Percentiles rank a stretch among this genome's conserved stretches.
phyloP scores from a whole-genome alignment of 1,140 invertebrate genomes.

The Bombus superbus region DNA sequence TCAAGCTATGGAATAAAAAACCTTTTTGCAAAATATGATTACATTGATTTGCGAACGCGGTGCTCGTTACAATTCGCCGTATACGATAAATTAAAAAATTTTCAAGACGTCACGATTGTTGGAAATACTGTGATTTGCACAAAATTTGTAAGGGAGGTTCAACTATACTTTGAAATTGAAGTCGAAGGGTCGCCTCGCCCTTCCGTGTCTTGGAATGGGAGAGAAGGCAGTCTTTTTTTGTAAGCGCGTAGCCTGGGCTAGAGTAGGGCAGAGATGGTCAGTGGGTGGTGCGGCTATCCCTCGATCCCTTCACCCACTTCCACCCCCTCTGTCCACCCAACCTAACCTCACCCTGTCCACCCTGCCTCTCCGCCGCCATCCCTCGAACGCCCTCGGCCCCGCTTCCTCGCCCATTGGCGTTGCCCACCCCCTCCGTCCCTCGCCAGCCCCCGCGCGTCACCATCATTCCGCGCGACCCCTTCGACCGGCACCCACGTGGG shows the following conservation, averaged over 20 bases:
- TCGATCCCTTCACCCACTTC: conserved; percentile 67
- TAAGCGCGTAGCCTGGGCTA: conserved; percentile 44
- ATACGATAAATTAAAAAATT: not conserved
- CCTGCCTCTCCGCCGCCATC: conserved; percentile 33
- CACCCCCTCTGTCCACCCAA: conserved; percentile 61
- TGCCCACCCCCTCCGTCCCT: conserved; percentile 31
- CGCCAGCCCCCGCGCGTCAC: conserved; percentile 67
- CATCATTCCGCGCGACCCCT: conserved; percentile 79
- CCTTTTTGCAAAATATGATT: not conserved
- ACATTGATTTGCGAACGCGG: not conserved
- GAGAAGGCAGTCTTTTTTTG: conserved; percentile 45
- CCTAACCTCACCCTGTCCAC: conserved; percentile 55
- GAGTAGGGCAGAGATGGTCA: conserved; percentile 69
- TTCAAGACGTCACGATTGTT: not conserved
- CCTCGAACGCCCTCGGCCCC: conserved; percentile 45
- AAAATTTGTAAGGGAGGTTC: conserved; percentile 33
- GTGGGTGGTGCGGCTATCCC: conserved; percentile 71
- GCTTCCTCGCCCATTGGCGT: conserved; percentile 52
- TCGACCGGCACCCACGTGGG: conserved; percentile 78
- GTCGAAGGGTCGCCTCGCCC: conserved; percentile 21
- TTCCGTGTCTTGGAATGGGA: conserved; percentile 46
- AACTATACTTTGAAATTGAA: not conserved
- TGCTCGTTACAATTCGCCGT: not conserved
- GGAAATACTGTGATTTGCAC: not conserved
- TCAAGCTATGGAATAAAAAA: not conserved